These are phyloP conservation scores for Montifringilla adamsi DNA, from an alignment of 2,113 vertebrate species.

Conservation along the genomic window DNA sequence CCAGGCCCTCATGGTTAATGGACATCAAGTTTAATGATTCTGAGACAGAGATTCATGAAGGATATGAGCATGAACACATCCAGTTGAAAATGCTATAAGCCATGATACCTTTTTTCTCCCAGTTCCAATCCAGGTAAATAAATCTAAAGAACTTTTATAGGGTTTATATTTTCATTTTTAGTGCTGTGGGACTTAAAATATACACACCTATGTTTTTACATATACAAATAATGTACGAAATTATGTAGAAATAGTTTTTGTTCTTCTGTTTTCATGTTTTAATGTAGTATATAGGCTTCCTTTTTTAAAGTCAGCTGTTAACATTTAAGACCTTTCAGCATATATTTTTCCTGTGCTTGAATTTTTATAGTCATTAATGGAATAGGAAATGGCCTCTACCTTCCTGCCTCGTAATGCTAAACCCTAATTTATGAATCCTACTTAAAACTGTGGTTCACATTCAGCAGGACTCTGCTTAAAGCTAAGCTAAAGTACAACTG, in stretches of 20 bases:
- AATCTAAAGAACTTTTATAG: neutral
- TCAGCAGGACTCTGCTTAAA: neutral
- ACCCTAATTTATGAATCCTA: slow-evolving; percentile 10
- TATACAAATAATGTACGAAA: neutral
- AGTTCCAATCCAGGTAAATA: neutral
- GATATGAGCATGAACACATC: neutral
- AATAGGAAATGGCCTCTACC: neutral
- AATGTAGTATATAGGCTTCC: neutral
- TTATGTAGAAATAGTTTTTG: neutral
- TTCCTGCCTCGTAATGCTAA: neutral
- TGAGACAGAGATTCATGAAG: neutral
- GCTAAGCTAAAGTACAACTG: neutral
- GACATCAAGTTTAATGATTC: neutral
- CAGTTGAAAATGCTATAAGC: neutral
- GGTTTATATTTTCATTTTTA: neutral
- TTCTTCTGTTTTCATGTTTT: neutral
- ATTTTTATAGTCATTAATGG: slow-evolving; percentile 16
- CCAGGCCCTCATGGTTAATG: neutral
- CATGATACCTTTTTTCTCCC: neutral
- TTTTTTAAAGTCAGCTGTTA: neutral
- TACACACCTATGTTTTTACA: neutral
- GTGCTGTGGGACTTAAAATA: neutral
- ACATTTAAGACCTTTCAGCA: neutral
- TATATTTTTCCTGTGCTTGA: neutral
- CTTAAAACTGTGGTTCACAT: neutral